These are phyloP conservation scores for Eretmochelys imbricata DNA, from an alignment of 2,113 vertebrate species.

Conservation along the genomic window DNA sequence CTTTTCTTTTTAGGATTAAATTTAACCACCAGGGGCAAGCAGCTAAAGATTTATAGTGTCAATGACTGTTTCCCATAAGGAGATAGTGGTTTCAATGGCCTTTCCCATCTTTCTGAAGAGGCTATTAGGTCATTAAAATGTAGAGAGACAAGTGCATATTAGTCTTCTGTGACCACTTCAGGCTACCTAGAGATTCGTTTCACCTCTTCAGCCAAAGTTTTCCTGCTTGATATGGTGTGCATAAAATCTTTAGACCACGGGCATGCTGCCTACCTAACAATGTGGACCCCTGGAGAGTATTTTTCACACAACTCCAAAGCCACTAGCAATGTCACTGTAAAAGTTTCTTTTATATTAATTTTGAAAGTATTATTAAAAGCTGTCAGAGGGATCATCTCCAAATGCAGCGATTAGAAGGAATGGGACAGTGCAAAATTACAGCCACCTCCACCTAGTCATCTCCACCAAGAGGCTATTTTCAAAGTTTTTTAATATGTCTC, in stretches of 20 bases:
- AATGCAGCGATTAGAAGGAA: background rate
- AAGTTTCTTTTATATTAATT: background rate
- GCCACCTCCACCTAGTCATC: background rate
- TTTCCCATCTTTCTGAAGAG: rapidly evolving
- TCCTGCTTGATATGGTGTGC: background rate
- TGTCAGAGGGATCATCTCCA: background rate
- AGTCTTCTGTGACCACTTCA: conserved; percentile 21
- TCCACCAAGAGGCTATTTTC: background rate
- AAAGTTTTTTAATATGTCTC: background rate
- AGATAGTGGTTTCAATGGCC: background rate
- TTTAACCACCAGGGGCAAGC: background rate
- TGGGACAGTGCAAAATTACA: background rate
- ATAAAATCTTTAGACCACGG: background rate
- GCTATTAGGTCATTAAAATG: background rate
- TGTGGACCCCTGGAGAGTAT: rapidly evolving
- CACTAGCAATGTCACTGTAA: background rate
- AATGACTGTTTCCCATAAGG: background rate
- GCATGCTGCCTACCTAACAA: rapidly evolving
- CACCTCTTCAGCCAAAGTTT: conserved; percentile 11
- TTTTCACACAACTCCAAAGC: background rate
- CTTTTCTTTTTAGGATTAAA: background rate
- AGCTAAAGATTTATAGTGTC: background rate
- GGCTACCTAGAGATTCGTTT: conserved; percentile 38
- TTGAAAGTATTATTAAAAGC: background rate
- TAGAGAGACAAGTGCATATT: background rate